phyloP scores from a whole-genome alignment of 2,888 invertebrate genomes.

The Brachycybe producta region DNA sequence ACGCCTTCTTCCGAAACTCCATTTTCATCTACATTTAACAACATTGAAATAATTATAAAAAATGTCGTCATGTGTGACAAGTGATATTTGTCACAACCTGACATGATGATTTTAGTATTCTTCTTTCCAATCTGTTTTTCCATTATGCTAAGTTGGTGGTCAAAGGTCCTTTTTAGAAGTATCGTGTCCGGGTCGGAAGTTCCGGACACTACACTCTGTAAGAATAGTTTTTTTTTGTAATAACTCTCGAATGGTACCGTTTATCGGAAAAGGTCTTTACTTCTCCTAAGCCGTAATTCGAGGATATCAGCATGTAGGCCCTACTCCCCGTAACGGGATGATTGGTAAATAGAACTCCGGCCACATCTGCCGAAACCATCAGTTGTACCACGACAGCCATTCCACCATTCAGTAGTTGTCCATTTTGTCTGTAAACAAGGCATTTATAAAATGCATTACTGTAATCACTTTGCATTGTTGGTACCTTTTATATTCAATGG shows the following conservation, averaged over 20 bases:
- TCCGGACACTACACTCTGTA: constrained; percentile 65
- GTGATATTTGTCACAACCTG: too few relatives aligned
- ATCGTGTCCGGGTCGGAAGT: constrained; percentile 62
- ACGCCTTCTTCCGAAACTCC: constrained; percentile 33
- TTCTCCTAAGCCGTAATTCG: constrained; percentile 72
- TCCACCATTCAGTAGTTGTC: constrained; percentile 49
- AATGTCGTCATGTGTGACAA: too few relatives aligned
- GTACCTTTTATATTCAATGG: constrained; percentile 62
- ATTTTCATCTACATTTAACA: constrained; percentile 27
- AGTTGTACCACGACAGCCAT: constrained; percentile 71
- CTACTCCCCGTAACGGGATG: constrained; percentile 62
- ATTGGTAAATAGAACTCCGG: constrained; percentile 67
- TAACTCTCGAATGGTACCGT: not conserved
- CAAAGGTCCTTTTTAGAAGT: constrained; percentile 41
- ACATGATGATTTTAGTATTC: constrained; percentile 4
- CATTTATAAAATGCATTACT: not conserved
- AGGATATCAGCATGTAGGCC: constrained; percentile 52
- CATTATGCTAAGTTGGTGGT: constrained; percentile 38
- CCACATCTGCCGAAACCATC: constrained; percentile 51
- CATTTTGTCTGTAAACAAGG: constrained; percentile 48
- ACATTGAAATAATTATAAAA: not conserved
- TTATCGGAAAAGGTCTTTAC: constrained; percentile 29
- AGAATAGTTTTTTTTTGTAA: constrained; percentile 7
- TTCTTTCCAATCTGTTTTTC: constrained; percentile 11
- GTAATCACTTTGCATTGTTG: constrained; percentile 32